These are phyloP conservation scores for Micronycteris hirsuta DNA, from an alignment of 2,113 vertebrate species.

Conservation along the genomic window DNA sequence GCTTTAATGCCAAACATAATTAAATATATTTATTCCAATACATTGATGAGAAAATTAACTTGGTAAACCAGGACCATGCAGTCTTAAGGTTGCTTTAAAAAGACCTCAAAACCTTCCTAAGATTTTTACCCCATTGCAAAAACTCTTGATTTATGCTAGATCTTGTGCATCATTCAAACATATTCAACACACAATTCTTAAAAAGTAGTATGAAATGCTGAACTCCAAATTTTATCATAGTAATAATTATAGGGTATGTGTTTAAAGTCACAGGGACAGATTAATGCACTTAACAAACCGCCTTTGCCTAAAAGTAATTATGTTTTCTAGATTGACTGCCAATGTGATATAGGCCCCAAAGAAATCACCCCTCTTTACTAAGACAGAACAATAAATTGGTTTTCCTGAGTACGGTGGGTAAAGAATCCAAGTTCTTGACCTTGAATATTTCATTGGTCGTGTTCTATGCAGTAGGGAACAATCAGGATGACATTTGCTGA, in stretches of 20 bases:
- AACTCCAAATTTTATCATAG: slow-evolving; percentile 11
- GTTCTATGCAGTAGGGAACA: slow-evolving; percentile 82
- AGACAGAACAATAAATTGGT: slow-evolving; percentile 82
- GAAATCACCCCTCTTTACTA: slow-evolving; percentile 75
- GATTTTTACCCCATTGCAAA: slow-evolving; percentile 56
- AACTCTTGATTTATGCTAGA: slow-evolving; percentile 44
- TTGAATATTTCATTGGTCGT: slow-evolving; percentile 80
- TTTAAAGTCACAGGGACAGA: slow-evolving; percentile 54
- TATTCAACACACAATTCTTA: slow-evolving; percentile 42
- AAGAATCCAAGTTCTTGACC: slow-evolving; percentile 86
- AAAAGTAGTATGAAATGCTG: slow-evolving; percentile 41
- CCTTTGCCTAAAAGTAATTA: slow-evolving; percentile 63
- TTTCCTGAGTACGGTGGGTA: slow-evolving; percentile 79
- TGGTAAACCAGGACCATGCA: slow-evolving; percentile 69
- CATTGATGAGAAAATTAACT: not conserved
- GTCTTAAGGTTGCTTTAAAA: slow-evolving; percentile 65
- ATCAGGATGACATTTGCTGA: slow-evolving; percentile 84
- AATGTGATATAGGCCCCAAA: slow-evolving; percentile 80
- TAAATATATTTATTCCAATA: not conserved
- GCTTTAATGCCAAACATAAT: not conserved
- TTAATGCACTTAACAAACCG: slow-evolving; percentile 56
- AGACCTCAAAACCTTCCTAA: slow-evolving; percentile 57
- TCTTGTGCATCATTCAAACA: not conserved
- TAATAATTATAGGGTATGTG: not conserved
- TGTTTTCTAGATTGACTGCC: slow-evolving; percentile 77